phyloP scores from a whole-genome alignment of 2,113 vertebrate species.

The Beaufortia kweichowensis region DNA sequence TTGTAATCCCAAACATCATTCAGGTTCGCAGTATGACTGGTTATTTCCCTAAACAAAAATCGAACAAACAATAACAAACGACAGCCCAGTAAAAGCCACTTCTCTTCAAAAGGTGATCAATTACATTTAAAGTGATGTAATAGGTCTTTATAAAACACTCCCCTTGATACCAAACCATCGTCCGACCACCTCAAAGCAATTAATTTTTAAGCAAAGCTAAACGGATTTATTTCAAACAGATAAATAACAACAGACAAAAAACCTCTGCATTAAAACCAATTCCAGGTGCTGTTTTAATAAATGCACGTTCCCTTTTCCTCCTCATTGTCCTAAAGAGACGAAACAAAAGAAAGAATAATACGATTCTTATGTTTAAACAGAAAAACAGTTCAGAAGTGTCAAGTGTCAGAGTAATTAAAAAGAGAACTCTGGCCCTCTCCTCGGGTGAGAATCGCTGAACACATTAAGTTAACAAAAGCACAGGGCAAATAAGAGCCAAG shows the following conservation, averaged over 20 bases:
- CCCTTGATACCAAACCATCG: constrained; percentile 28
- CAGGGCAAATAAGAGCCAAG: constrained; percentile 79
- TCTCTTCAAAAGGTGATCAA: too few species aligned
- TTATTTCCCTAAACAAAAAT: too few species aligned
- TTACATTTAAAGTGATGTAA: not conserved
- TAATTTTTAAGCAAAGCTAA: constrained; percentile 40
- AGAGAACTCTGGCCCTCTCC: constrained; percentile 73
- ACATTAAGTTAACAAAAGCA: constrained; percentile 84
- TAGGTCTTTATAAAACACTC: constrained; percentile 18
- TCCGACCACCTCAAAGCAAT: constrained; percentile 34
- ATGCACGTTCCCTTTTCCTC: constrained; percentile 25
- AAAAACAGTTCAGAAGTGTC: constrained; percentile 73
- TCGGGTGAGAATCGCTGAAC: constrained; percentile 79
- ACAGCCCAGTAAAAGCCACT: too few species aligned
- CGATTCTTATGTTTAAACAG: constrained; percentile 71
- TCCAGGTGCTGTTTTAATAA: constrained; percentile 31
- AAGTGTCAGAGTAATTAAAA: constrained; percentile 80
- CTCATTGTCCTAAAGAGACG: not conserved
- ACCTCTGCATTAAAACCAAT: constrained; percentile 38
- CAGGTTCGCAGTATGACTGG: too few species aligned
- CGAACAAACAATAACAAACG: too few species aligned
- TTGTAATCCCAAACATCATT: too few species aligned
- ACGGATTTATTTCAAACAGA: constrained; percentile 42
- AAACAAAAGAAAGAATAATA: constrained; percentile 59
- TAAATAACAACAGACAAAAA: constrained; percentile 41